Evolutionary conservation across 2,888 invertebrate species (phyloP), one percentile per base, ranked within the genome.

Genomic region (Agriopis marginaria): DNA sequence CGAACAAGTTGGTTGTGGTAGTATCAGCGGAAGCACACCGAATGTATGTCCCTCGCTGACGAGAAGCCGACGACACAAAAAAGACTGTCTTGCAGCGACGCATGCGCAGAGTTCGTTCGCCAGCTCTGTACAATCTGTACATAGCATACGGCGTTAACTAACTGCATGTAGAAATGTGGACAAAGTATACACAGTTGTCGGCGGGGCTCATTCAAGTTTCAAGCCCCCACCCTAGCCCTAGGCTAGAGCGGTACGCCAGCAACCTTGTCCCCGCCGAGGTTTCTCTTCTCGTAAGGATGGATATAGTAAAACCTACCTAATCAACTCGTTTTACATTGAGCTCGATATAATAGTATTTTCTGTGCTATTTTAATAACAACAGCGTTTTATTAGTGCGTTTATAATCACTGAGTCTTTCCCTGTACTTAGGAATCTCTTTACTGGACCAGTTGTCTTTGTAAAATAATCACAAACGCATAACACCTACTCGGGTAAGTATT

Each of bases 231-330:
- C 8, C 84, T 89, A 89, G 75, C 78, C 72, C 83, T 87, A 86
- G 80, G 82, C 82, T 88, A 90, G 83, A 86, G 86, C 83, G 86
- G 85, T 82, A 82, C 79, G 83, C 80, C 83, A 86, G 86, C 86
- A 47, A 88, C 85, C 82, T 91, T 89, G 91, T 88, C 91, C 90
- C 92, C 90, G 85, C 82, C 84, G 83, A 85, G 82, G 79, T 83
- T 78, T 79, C 81, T 81, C 79, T 81, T 74, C 78, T 82, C 82
- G 75, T 77, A 77, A 79, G 79, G 77, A 78, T 79, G 75, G 78
- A 77, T 74, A 79, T 72, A 63, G 72, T 75, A 75, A 78, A 81
- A 82, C 77, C 76, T 76, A 77, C 73, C 77, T 76, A 79, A 73
- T 70, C 74, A 72, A 80, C 79, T 79, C 81, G 76, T 73, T 73